Evolutionary conservation across 2,888 invertebrate genomes (phyloP), one percentile per base, ranked within the genome.

Genomic region (Idaea dimidiata): DNA sequence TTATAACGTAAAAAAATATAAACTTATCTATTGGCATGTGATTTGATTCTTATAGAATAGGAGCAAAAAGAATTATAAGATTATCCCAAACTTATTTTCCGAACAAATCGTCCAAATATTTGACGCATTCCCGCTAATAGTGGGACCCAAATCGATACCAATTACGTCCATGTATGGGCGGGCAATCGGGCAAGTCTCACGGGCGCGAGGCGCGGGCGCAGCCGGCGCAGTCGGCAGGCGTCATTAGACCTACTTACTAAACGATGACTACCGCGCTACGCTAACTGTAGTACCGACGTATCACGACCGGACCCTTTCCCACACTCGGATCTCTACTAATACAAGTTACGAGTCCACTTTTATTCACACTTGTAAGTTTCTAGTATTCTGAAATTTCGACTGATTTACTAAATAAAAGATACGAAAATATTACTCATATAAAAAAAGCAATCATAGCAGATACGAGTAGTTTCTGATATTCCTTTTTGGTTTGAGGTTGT

Each of bases 211-310:
- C 43, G 43, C 43, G 43, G 43, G 43, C 43, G 43, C 43, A 43
- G 43, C 43, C 0, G 14, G 43, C 14, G 14, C 14, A 43, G 43
- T 8, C 43, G 43, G 43, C 10, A 14, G 43, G 43, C 8, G 43
- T 43, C 43, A 43, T 43, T 43, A 43, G 43, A 43, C 43, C 43
- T 43, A 43, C 43, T 43, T 43, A 43, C 43, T 43, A 43, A 43
- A 43, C 43, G 43, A 43, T 43, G 43, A 43, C 43, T 43, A 43
- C 43, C 14, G 43, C 43, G 43, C 14, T 43, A 43, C 43, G 43
- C 43, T 43, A 43, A 43, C 43, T 43, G 14, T 10, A 3, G 10
- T 10, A 10, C 14, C 14, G 14, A 8, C 14, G 14, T 3, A 43
- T 43, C 43, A 43, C 43, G 43, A 43, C 43, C 43, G 43, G 43